These are phyloP conservation scores for Plagodis pulveraria DNA, from an alignment of 2,888 invertebrate species.

Conservation along the genomic window DNA sequence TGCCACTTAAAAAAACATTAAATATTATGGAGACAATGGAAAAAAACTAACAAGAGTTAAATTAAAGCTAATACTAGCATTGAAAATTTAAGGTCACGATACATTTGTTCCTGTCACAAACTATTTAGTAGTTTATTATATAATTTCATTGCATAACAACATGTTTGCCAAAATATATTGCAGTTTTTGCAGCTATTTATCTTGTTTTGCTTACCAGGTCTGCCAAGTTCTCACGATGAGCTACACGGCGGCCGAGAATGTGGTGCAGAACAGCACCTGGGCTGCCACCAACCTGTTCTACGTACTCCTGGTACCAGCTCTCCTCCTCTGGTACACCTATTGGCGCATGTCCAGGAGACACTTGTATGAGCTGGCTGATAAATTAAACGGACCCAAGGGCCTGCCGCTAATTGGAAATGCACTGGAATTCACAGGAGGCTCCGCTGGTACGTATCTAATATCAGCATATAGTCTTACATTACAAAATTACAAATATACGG, in stretches of 20 bases:
- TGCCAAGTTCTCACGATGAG: conserved; percentile 57
- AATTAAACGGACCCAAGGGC: conserved; percentile 90
- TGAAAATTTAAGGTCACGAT: too few relatives aligned
- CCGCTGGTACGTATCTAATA: conserved; percentile 82
- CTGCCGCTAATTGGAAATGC: conserved; percentile 91
- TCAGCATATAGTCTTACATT: too few relatives aligned
- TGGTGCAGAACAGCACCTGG: conserved; percentile 75
- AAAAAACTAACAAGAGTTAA: too few relatives aligned
- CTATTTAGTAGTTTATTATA: too few relatives aligned
- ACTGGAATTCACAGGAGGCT: conserved; percentile 89
- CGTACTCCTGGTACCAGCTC: conserved; percentile 88
- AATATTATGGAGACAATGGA: too few relatives aligned
- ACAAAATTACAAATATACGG: too few relatives aligned
- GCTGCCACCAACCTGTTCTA: conserved; percentile 89
- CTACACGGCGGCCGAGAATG: conserved; percentile 71
- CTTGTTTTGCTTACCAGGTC: conserved; percentile 11
- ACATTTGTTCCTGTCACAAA: too few relatives aligned
- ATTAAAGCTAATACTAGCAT: too few relatives aligned
- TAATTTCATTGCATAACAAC: too few relatives aligned
- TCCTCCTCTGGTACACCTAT: conserved; percentile 89
- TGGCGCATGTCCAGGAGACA: conserved; percentile 90
- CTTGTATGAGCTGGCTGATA: conserved; percentile 88
- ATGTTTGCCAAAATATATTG: not conserved
- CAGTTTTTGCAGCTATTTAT: not conserved
- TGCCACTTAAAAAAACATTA: too few relatives aligned